A percentile compares a stretch with the other conserved stretches of the same genome.
Evolutionary conservation across 2,888 invertebrate genomes (phyloP).

Genomic region (Patella ulyssiponensis): DNA sequence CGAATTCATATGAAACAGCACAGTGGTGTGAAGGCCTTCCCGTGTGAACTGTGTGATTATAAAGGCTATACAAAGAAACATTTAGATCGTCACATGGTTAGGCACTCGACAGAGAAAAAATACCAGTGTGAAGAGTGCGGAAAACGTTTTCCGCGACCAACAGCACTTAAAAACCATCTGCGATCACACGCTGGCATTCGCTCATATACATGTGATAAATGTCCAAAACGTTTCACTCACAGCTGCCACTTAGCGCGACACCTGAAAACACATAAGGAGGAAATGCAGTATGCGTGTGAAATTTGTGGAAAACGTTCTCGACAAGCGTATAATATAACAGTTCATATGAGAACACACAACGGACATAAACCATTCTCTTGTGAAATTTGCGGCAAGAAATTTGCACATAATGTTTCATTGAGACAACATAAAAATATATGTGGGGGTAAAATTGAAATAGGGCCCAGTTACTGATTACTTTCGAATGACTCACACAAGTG

Average conservation of each 20-base stretch:
- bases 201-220: not conserved
- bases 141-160: not conserved
- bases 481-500: too few relatives aligned
- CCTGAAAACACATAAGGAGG: not conserved
- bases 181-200: not conserved
- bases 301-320: not conserved
- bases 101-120: not conserved
- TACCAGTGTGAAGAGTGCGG: constrained; percentile 2
- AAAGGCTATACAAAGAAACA: not conserved
- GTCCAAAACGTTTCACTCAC: not conserved
- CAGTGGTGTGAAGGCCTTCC: not conserved
- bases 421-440: not conserved
- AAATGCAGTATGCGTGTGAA: not conserved
- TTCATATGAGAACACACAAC: not conserved
- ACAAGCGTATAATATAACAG: not conserved
- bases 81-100: not conserved
- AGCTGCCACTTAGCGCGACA: not conserved
- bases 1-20: not conserved
- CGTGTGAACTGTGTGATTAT: not conserved
- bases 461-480: too few relatives aligned
- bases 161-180: not conserved
- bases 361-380: not conserved
- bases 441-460: too few relatives aligned
- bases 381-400: not conserved
- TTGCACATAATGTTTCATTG: not conserved